Percentiles rank a stretch among this genome's conserved stretches.
phyloP scores from a whole-genome alignment of 2,797 vertebrate genomes.

The Lagothrix lagotricha region DNA sequence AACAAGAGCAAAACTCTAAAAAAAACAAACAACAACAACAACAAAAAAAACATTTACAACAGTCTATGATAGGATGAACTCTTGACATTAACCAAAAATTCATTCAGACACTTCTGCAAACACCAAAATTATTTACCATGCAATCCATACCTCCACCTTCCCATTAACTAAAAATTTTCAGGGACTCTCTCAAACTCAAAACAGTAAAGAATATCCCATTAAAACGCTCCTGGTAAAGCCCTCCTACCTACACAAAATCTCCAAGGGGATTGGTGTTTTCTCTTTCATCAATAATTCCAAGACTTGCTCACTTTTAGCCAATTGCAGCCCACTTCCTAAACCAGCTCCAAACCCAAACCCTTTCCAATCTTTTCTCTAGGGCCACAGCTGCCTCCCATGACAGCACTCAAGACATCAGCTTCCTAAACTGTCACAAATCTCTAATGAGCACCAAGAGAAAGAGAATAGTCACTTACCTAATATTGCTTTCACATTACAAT shows the following conservation, averaged over 20 bases:
- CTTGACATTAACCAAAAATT: background rate
- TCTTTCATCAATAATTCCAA: background rate
- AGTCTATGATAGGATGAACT: no score
- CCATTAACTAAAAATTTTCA: background rate
- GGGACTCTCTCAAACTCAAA: background rate
- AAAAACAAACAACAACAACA: no score
- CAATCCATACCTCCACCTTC: background rate
- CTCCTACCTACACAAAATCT: background rate
- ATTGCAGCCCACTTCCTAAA: background rate
- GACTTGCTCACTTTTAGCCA: background rate
- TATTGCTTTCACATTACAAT: background rate
- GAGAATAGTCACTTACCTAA: background rate
- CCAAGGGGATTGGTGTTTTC: background rate
- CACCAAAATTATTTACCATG: background rate
- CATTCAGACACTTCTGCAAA: constrained; percentile 1
- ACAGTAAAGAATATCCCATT: background rate
- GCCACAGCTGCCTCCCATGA: background rate
- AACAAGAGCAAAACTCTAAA: no score
- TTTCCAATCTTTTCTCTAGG: background rate
- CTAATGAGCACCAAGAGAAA: background rate
- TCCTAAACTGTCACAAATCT: background rate
- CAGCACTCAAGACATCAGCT: background rate
- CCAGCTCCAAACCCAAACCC: background rate
- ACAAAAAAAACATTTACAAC: no score
- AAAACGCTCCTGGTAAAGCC: background rate